Base-by-base conservation (phyloP, 1,140 invertebrate genomes). In the Halyomorpha halys region DNA sequence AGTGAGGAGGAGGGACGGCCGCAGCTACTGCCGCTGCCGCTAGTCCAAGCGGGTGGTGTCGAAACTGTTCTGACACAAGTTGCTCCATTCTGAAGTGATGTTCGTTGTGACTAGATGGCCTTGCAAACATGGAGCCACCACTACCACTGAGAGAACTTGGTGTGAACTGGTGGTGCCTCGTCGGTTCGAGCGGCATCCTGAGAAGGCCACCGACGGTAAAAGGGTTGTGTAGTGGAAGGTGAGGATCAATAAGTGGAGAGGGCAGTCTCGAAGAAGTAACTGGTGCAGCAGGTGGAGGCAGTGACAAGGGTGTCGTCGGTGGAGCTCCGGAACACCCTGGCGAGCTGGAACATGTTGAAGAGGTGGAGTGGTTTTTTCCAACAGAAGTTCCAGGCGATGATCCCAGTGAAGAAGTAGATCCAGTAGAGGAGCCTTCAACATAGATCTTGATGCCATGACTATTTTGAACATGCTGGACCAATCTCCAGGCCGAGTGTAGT, bases 361-460 rank as follows among this genome's bases (percentile, higher is more conserved):
- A 76, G 45, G 81, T 75, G 61, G 81, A 79, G 67, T 79, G 74
- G 66, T 72, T 75, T 66, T 76, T 75, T 60, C 76, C 75, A 62
- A 76, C 75, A 27, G 76, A 74, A 14, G 76, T 76, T 68, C 75
- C 76, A 44, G 75, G 75, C 14, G 66, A 66, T 1, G 67, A 67
- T 39, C 67, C 66, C 0, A 67, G 62, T n/a, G 67, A 69, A 19
- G 66, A 69, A 54, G 74, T 72, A 14, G 74, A 73, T 47, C 71
- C 49, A 11, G 70, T 68, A 13, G 82, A 79, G 63, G 80, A 77
- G 44, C 78, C 76, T 66, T 91, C 87, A 27, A 89, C 82, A 77
- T 95, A 97, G 69, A 97, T 91, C 74, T 94, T 90, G 65, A 96
- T 86, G 19, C 94, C 94, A 74, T 97, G 94, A 56, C 86, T 83